Conservation (phyloP, 2,797 vertebrate species). For the Gymnoscopelus microlampas region DNA sequence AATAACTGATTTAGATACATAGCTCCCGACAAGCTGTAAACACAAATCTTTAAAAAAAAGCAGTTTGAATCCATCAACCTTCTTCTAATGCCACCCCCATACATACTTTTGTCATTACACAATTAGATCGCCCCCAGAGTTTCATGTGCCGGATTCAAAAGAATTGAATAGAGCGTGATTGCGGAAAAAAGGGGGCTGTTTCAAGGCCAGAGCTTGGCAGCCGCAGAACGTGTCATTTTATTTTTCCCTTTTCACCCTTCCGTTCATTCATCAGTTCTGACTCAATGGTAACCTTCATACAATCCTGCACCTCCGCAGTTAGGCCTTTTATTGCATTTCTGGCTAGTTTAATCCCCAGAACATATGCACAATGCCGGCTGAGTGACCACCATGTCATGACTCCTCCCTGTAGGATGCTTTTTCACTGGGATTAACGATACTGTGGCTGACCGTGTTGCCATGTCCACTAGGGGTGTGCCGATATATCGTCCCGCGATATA, state of each 20-base stretch:
- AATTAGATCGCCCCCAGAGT: slow-evolving; percentile 42
- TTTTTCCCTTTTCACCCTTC: slow-evolving; percentile 10
- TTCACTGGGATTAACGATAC: slow-evolving; percentile 34
- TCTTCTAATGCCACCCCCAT: slow-evolving; percentile 39
- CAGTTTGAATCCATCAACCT: too few species aligned
- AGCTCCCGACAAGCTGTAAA: too few species aligned
- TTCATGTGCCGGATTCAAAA: slow-evolving; percentile 32
- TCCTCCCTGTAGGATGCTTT: slow-evolving; percentile 29
- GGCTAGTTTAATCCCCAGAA: slow-evolving; percentile 54
- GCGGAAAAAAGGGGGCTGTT: slow-evolving; percentile 41
- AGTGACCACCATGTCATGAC: slow-evolving; percentile 20
- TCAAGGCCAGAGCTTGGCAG: slow-evolving; percentile 42
- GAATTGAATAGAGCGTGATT: slow-evolving; percentile 35
- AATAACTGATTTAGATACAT: too few species aligned
- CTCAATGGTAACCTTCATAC: slow-evolving; percentile 61
- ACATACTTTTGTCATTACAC: slow-evolving; percentile 36
- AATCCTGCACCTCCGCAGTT: slow-evolving; percentile 42
- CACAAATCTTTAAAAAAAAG: too few species aligned
- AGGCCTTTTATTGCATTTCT: slow-evolving; percentile 58
- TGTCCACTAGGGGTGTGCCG: too few species aligned
- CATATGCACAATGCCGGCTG: slow-evolving; percentile 51
- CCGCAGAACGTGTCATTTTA: slow-evolving; percentile 27
- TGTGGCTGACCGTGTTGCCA: slow-evolving; percentile 14
- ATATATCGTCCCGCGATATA: too few species aligned
- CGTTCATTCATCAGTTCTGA: slow-evolving; percentile 62